These are phyloP conservation scores for Beroe ovata DNA, from an alignment of 37 sponge, comb jelly and placozoan species.

Conservation along the genomic window DNA sequence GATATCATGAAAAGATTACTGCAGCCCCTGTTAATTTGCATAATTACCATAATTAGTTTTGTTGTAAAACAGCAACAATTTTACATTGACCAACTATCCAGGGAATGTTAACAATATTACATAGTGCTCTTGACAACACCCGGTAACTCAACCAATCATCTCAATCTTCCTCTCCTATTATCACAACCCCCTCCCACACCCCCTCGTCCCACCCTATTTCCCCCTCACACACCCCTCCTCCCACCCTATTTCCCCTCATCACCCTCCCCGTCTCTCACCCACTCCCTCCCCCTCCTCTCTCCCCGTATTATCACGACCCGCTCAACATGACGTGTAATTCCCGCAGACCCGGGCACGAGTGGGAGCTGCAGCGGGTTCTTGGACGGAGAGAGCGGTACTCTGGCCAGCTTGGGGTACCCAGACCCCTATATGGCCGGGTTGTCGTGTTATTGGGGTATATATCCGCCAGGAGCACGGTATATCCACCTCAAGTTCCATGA, in stretches of 20 bases:
- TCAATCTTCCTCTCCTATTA: not conserved
- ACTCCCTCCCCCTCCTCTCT: not conserved
- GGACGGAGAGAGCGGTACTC: not conserved
- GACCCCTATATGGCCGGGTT: conserved; percentile 39
- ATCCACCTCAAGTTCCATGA: conserved; percentile 46
- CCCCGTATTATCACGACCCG: too few species aligned
- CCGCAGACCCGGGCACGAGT: not conserved
- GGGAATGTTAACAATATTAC: too few species aligned
- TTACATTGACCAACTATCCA: too few species aligned
- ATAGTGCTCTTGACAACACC: too few species aligned
- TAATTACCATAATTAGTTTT: too few species aligned
- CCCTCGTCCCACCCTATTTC: not conserved
- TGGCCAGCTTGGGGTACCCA: conserved; percentile 46
- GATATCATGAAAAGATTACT: too few species aligned
- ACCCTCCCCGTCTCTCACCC: not conserved
- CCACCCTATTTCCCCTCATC: not conserved
- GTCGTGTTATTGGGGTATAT: conserved; percentile 42
- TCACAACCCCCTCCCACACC: not conserved
- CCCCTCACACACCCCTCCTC: not conserved
- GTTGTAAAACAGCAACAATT: too few species aligned
- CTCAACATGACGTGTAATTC: too few species aligned
- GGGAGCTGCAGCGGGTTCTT: conserved; percentile 48
- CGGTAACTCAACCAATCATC: too few species aligned
- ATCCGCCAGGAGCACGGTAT: not conserved
- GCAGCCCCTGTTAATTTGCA: too few species aligned